Percentiles rank a stretch among this genome's conserved stretches.
Evolutionary conservation across 2,888 invertebrate genomes (phyloP).

Genomic region (Nematopogon swammerdamellus): DNA sequence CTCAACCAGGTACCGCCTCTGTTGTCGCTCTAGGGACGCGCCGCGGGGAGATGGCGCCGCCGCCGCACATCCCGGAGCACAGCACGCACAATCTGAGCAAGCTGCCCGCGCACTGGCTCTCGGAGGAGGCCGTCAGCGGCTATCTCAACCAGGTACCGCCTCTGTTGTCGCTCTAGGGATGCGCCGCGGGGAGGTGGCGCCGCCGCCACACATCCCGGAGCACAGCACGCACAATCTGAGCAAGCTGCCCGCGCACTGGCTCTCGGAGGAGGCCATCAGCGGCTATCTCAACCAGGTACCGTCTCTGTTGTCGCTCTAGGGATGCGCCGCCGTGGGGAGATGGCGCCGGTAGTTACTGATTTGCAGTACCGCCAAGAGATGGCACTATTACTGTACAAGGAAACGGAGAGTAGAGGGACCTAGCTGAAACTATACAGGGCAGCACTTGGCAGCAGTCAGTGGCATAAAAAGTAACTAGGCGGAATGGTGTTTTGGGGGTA

Average conservation of each 20-base stretch:
- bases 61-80: constrained; percentile 51
- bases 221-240: constrained; percentile 50
- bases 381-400: too few relatives aligned
- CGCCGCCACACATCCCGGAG: constrained; percentile 49
- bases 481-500: too few relatives aligned
- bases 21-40: constrained; percentile 20
- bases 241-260: constrained; percentile 82
- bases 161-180: too few relatives aligned
- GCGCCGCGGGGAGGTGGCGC: constrained; percentile 86
- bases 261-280: constrained; percentile 54
- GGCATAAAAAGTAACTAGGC: too few relatives aligned
- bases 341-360: too few relatives aligned
- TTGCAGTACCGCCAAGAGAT: too few relatives aligned
- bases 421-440: too few relatives aligned
- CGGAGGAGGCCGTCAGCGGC: constrained; percentile 34
- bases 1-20: constrained; percentile 14
- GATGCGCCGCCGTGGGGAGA: constrained; percentile 91
- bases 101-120: constrained; percentile 85
- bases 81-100: constrained; percentile 56
- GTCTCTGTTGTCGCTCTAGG: too few relatives aligned
- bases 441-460: too few relatives aligned
- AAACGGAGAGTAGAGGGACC: too few relatives aligned
- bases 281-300: constrained; percentile 18
- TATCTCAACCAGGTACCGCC: constrained; percentile 20
- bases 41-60: too few relatives aligned